Percentiles rank a stretch among this genome's conserved stretches.
Evolutionary conservation across 2,113 vertebrate genomes (phyloP).

Genomic region (Isurus oxyrinchus): DNA sequence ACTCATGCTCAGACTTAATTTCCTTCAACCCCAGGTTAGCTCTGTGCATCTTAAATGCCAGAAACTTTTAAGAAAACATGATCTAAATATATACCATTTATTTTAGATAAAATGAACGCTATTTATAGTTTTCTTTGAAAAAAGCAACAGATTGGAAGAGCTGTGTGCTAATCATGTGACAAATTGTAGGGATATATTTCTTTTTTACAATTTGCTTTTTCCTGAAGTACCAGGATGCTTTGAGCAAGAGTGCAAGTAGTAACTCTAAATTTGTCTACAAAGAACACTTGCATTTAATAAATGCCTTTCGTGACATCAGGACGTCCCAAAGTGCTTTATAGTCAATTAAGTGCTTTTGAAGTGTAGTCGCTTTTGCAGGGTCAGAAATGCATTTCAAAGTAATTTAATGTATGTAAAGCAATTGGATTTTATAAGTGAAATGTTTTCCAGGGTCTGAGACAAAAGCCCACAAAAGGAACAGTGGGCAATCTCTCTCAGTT

Average conservation of each 20-base stretch:
- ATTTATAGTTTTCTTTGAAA: neutral
- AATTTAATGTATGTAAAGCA: neutral
- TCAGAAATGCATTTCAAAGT: neutral
- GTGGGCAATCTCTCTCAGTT: neutral
- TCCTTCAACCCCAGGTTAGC: neutral
- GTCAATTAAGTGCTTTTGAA: neutral
- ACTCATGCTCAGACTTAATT: neutral
- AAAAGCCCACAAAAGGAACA: neutral
- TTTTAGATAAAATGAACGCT: neutral
- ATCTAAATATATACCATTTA: neutral
- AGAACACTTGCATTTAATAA: neutral
- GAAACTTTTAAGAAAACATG: neutral
- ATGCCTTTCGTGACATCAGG: neutral
- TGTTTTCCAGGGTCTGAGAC: neutral
- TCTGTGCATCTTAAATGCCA: neutral
- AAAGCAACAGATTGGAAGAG: neutral
- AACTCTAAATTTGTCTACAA: neutral
- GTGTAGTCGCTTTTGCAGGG: neutral
- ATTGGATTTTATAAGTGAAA: neutral
- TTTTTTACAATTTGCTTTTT: neutral
- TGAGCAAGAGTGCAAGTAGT: neutral
- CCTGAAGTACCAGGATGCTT: neutral
- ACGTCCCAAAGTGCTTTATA: neutral
- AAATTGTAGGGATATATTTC: neutral
- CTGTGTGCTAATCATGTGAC: neutral